phyloP scores from a whole-genome alignment of 2,797 vertebrate species.

The Myotis daubentonii region DNA sequence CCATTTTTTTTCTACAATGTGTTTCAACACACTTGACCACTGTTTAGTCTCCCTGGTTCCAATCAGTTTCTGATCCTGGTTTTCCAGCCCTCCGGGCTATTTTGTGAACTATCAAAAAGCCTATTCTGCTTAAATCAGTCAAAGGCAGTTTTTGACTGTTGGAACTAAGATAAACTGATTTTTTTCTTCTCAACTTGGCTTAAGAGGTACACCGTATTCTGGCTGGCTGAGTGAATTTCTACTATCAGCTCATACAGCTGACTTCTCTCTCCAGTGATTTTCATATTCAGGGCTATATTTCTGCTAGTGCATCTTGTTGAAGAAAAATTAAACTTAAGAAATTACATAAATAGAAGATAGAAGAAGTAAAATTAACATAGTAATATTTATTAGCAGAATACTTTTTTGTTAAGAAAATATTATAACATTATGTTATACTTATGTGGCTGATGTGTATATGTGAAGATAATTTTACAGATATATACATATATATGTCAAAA shows the following conservation, averaged over 20 bases:
- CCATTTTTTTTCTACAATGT: background rate
- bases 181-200: background rate
- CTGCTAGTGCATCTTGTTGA: background rate
- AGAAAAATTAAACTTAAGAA: background rate
- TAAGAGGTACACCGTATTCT: background rate
- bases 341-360: background rate
- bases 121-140: background rate
- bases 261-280: constrained; percentile 14
- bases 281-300: background rate
- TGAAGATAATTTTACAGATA: background rate
- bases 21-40: background rate
- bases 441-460: background rate
- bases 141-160: background rate
- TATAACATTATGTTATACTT: background rate
- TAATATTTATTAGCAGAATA: background rate
- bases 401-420: background rate
- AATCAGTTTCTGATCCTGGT: background rate
- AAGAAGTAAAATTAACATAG: background rate
- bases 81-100: background rate
- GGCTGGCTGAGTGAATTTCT: background rate
- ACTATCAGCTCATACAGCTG: background rate
- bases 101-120: background rate
- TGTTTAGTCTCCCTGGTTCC: background rate
- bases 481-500: background rate
- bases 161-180: background rate